Conservation (phyloP, 1,140 invertebrate genomes). For the Drosophila tsacasi region DNA sequence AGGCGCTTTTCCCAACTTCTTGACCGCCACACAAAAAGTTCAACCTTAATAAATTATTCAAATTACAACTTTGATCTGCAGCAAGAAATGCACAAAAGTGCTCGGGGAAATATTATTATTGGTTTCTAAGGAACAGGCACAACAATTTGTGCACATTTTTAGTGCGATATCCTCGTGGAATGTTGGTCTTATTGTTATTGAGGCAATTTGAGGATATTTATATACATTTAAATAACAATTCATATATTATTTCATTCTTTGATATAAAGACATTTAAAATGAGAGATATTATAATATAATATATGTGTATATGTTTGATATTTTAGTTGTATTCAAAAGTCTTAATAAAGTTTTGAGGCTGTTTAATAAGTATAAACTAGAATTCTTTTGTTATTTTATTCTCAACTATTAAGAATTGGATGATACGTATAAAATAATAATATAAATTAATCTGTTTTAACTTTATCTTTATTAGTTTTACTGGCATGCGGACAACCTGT, state of each 20-base stretch:
- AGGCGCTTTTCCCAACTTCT: constrained; percentile 56
- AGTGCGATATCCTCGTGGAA: neutral
- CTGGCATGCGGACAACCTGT: no score
- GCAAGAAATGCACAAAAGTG: constrained; percentile 23
- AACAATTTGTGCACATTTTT: neutral
- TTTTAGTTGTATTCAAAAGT: neutral
- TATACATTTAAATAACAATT: no score
- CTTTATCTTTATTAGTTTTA: neutral
- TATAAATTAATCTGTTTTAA: neutral
- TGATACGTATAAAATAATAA: neutral
- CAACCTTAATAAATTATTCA: constrained; percentile 44
- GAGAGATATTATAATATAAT: neutral
- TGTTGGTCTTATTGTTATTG: neutral
- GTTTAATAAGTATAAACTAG: neutral
- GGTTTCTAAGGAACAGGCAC: constrained; percentile 17
- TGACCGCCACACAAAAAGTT: constrained; percentile 45
- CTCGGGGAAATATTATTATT: constrained; percentile 43
- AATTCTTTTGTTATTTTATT: neutral
- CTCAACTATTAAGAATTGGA: neutral
- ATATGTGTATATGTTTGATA: neutral
- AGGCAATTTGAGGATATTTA: neutral
- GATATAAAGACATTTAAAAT: neutral
- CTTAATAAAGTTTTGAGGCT: neutral
- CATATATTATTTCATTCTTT: neutral
- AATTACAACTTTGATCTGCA: constrained; percentile 45